Conservation (phyloP, 2,888 invertebrate species). For the Drosophila setosimentum region DNA sequence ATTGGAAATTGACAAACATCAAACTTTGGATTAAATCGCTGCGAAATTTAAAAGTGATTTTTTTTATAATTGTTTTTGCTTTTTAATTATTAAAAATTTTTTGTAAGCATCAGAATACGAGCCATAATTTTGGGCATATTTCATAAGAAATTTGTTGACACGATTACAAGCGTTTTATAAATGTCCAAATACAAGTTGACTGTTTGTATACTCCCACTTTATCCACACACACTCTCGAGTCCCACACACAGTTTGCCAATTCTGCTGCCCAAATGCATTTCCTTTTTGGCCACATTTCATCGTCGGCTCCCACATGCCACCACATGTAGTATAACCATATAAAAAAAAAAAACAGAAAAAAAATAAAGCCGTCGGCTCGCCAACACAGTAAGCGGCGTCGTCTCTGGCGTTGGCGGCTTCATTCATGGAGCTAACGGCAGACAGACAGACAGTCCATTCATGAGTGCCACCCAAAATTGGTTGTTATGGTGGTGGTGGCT, state of each 20-base stretch:
- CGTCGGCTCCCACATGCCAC: constrained; percentile 70
- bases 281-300: constrained; percentile 75
- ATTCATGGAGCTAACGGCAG: constrained; percentile 54
- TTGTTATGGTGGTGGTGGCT: neutral
- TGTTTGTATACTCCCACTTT: constrained; percentile 52
- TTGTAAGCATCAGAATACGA: neutral
- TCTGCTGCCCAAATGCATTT: constrained; percentile 79
- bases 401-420: constrained; percentile 68
- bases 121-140: constrained; percentile 42
- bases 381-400: constrained; percentile 60
- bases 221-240: constrained; percentile 35
- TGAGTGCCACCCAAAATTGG: constrained; percentile 76
- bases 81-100: neutral
- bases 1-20: constrained; percentile 13
- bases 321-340: constrained; percentile 39
- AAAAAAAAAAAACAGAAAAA: constrained; percentile 22
- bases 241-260: constrained; percentile 58
- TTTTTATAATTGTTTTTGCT: neutral
- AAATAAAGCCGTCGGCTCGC: constrained; percentile 66
- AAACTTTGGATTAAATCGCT: constrained; percentile 35
- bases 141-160: constrained; percentile 33
- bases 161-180: constrained; percentile 31
- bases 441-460: constrained; percentile 46
- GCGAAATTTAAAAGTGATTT: neutral
- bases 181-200: constrained; percentile 38